phyloP scores from a whole-genome alignment of 2,888 invertebrate species.

The Aleiodes alternator region DNA sequence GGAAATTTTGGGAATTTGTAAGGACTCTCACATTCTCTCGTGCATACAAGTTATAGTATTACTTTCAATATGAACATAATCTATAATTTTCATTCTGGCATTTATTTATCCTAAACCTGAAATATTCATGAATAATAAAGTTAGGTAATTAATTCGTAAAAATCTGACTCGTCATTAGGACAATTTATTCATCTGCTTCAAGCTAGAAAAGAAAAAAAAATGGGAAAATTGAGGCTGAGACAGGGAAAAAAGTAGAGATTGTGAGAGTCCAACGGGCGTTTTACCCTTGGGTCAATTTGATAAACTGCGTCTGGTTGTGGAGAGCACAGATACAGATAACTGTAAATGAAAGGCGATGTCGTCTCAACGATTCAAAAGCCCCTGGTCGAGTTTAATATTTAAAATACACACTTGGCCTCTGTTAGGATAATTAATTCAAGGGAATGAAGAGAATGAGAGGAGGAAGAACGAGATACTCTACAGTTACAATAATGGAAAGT shows the following conservation, averaged over 20 bases:
- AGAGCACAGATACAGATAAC: conserved; percentile 12
- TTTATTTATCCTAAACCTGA: neutral
- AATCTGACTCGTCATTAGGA: conserved; percentile 9
- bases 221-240: conserved; percentile 7
- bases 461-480: conserved; percentile 32
- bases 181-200: conserved; percentile 4
- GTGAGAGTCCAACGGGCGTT: conserved; percentile 1
- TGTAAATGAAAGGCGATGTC: conserved; percentile 15
- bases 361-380: conserved; percentile 8
- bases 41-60: no score
- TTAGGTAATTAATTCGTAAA: neutral
- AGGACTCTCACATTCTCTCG: neutral
- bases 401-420: conserved; percentile 41
- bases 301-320: conserved; percentile 13
- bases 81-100: neutral
- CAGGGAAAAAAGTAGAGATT: neutral
- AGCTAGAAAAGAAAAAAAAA: neutral
- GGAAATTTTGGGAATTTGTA: conserved; percentile 19
- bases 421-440: conserved; percentile 51
- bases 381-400: conserved; percentile 41
- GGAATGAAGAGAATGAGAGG: conserved; percentile 5
- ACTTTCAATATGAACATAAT: no score
- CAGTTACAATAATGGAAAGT: conserved; percentile 53
- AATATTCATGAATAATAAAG: conserved; percentile 12
- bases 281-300: conserved; percentile 28